phyloP scores from a whole-genome alignment of 2,113 vertebrate species.

The Trachemys scripta region DNA sequence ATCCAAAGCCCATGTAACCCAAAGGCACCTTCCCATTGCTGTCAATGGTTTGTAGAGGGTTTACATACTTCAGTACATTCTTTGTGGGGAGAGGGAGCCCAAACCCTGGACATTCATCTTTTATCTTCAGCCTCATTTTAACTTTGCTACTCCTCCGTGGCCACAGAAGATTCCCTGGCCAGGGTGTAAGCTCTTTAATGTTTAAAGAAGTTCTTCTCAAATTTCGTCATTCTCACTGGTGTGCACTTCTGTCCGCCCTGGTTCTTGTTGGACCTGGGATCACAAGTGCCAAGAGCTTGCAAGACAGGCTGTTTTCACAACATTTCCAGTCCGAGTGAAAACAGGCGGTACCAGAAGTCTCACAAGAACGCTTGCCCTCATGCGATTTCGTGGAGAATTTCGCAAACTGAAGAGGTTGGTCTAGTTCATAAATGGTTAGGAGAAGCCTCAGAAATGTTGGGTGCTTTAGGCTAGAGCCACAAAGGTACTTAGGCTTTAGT shows the following conservation, averaged over 20 bases:
- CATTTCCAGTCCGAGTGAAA: slow-evolving; percentile 60
- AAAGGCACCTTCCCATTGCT: not conserved
- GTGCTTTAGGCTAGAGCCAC: not conserved
- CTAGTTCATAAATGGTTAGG: not conserved
- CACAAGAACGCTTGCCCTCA: not conserved
- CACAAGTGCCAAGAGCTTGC: not conserved
- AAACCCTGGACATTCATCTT: not conserved
- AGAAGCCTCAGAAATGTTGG: not conserved
- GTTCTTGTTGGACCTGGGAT: slow-evolving; percentile 28
- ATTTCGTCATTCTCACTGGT: not conserved
- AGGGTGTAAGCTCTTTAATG: not conserved
- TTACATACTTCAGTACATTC: not conserved
- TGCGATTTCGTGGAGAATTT: slow-evolving; percentile 14
- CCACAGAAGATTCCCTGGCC: not conserved
- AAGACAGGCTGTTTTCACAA: slow-evolving; percentile 42
- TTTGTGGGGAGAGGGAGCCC: not conserved
- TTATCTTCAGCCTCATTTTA: not conserved
- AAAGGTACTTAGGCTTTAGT: no score
- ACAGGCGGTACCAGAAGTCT: not conserved
- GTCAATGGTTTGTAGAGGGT: slow-evolving; percentile 13
- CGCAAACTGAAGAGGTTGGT: not conserved
- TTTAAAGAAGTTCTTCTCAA: not conserved
- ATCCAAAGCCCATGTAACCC: no score
- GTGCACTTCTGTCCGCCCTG: not conserved
- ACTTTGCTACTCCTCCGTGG: not conserved